phyloP scores from a whole-genome alignment of 2,113 vertebrate species.

The Sebastes schlegelii region DNA sequence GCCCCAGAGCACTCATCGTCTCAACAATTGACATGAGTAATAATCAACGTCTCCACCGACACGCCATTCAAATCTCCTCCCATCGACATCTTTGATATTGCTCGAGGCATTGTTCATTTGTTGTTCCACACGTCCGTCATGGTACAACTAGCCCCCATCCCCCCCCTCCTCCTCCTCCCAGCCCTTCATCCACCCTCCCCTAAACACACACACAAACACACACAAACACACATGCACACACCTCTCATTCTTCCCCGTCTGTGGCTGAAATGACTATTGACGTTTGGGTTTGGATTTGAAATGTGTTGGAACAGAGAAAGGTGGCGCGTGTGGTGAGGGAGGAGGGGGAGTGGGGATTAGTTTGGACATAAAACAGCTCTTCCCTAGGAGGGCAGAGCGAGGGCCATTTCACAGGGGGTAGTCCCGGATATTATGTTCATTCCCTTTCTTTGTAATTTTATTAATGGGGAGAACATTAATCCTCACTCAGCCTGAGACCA shows the following conservation, averaged over 20 bases:
- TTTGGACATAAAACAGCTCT: slow-evolving; percentile 57
- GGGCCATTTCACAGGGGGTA: slow-evolving; percentile 42
- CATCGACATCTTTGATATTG: slow-evolving; percentile 76
- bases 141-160: slow-evolving; percentile 33
- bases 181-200: not conserved
- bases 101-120: slow-evolving; percentile 73
- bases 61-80: slow-evolving; percentile 72
- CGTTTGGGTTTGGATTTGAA: slow-evolving; percentile 75
- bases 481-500: slow-evolving; percentile 45
- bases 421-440: slow-evolving; percentile 49
- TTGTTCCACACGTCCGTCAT: slow-evolving; percentile 68
- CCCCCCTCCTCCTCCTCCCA: not conserved
- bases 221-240: slow-evolving; percentile 14
- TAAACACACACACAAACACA: not conserved
- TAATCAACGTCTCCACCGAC: slow-evolving; percentile 66
- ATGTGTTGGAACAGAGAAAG: slow-evolving; percentile 62
- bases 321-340: not conserved
- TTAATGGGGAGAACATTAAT: slow-evolving; percentile 56
- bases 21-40: slow-evolving; percentile 74
- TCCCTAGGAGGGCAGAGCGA: slow-evolving; percentile 41
- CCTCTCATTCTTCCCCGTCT: slow-evolving; percentile 59
- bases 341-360: slow-evolving; percentile 5
- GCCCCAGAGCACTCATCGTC: slow-evolving; percentile 67
- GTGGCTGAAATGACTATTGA: slow-evolving; percentile 76
- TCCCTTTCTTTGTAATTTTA: slow-evolving; percentile 53